Evolutionary conservation across 2,888 invertebrate genomes (phyloP).

Genomic region (Coenonympha arcania): DNA sequence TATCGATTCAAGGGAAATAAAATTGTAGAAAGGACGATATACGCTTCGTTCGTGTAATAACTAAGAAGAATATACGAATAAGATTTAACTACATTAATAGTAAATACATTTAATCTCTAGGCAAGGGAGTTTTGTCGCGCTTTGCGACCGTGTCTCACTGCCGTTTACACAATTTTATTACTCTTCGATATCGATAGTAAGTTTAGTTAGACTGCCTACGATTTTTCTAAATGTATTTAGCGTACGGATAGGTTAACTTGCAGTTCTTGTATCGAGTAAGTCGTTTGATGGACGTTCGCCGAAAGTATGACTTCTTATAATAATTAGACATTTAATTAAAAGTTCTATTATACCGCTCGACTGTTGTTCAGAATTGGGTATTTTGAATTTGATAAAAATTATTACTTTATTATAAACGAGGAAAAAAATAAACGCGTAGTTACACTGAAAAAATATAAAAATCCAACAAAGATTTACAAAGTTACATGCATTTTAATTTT

Average conservation of each 20-base stretch:
- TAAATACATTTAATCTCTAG: not conserved
- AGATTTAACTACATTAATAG: not conserved
- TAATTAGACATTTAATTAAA: constrained; percentile 4
- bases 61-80: not conserved
- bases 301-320: constrained; percentile 9
- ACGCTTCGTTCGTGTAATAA: not conserved
- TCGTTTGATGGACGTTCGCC: constrained; percentile 18
- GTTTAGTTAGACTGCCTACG: constrained; percentile 55
- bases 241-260: constrained; percentile 54
- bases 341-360: not conserved
- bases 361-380: constrained; percentile 11
- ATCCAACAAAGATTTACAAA: no score
- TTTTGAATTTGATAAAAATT: no score
- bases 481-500: no score
- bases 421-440: no score
- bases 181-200: constrained; percentile 52
- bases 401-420: no score
- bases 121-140: not conserved
- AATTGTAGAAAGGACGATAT: constrained; percentile 8
- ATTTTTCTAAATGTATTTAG: constrained; percentile 58
- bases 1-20: constrained; percentile 39
- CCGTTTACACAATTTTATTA: constrained; percentile 44
- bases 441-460: no score
- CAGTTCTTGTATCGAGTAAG: constrained; percentile 23
- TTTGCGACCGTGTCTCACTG: constrained; percentile 27